Conservation (phyloP, 2,113 vertebrate genomes). For the Myanophis thanlyinensis region DNA sequence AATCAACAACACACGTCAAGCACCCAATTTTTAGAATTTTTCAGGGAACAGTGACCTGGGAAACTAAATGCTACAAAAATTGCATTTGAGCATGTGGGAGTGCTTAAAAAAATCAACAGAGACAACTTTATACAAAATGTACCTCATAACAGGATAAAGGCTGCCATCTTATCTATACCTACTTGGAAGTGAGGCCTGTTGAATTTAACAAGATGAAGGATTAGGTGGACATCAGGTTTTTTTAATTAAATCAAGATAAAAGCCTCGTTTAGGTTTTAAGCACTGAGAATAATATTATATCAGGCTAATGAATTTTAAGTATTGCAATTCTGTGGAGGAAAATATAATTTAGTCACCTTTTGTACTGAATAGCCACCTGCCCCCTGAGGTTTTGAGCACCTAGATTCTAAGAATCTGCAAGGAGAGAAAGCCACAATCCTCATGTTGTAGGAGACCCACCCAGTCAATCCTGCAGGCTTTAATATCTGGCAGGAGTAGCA, state of each 20-base stretch:
- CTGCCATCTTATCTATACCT: background rate
- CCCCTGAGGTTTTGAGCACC: background rate
- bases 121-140: background rate
- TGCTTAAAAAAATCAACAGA: background rate
- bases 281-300: background rate
- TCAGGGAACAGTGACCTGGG: background rate
- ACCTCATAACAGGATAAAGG: background rate
- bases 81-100: background rate
- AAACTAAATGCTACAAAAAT: background rate
- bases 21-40: background rate
- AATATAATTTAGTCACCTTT: background rate
- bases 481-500: background rate
- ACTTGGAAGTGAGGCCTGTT: background rate
- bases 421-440: background rate
- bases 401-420: background rate
- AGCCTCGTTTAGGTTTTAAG: background rate
- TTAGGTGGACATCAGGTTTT: background rate
- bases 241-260: background rate
- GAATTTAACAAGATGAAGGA: background rate
- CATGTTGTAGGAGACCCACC: background rate
- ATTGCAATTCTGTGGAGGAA: background rate
- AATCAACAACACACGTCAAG: background rate
- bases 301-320: background rate
- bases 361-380: background rate
- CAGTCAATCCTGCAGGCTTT: background rate